phyloP scores from a whole-genome alignment of 2,797 vertebrate genomes.

The Eremophila alpestris region DNA sequence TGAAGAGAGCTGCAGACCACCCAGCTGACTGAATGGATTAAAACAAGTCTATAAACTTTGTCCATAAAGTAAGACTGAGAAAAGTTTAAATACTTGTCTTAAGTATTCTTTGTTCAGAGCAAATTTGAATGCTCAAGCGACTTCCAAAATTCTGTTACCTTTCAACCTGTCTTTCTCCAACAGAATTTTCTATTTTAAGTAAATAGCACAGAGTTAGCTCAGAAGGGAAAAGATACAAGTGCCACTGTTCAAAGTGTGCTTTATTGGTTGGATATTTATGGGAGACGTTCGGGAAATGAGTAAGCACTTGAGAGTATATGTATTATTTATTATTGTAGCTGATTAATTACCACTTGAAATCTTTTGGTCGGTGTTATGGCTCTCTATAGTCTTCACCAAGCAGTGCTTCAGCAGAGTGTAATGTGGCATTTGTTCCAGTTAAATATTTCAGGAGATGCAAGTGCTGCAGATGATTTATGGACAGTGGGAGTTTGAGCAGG shows the following conservation, averaged over 20 bases:
- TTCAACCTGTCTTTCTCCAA: not conserved
- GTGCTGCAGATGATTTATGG: not conserved
- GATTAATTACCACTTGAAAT: not conserved
- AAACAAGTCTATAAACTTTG: not conserved
- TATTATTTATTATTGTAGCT: slow-evolving; percentile 20
- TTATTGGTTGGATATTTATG: slow-evolving; percentile 9
- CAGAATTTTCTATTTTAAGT: slow-evolving; percentile 17
- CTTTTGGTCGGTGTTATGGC: not conserved
- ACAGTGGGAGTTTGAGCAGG: not conserved
- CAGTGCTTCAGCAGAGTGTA: not conserved
- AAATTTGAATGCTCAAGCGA: not conserved
- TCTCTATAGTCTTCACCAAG: not conserved
- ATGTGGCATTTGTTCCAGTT: not conserved
- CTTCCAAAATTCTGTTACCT: not conserved
- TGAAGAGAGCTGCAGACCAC: not conserved
- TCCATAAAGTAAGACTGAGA: not conserved
- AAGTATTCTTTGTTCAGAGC: not conserved
- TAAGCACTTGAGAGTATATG: not conserved
- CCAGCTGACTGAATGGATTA: not conserved
- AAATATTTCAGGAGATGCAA: not conserved
- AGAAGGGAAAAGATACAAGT: not conserved
- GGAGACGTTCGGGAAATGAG: not conserved
- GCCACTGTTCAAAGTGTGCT: not conserved
- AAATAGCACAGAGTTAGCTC: not conserved
- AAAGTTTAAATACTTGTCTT: not conserved